Evolutionary conservation across 2,888 invertebrate genomes (phyloP), one percentile per base, ranked within the genome.

Genomic region (Sclerodermus sp.): DNA sequence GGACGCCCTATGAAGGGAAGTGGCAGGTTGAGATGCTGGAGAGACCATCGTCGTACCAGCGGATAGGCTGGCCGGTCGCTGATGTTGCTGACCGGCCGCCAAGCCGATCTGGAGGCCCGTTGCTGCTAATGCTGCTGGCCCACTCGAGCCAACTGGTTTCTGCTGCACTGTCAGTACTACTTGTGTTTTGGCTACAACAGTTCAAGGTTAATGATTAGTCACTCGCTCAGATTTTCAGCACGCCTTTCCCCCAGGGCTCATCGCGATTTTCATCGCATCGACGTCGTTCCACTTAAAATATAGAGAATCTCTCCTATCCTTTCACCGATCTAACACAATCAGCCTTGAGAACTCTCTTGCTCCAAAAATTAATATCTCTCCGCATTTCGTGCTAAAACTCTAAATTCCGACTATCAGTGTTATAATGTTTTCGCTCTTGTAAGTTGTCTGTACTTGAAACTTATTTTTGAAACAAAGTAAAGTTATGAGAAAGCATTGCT

Each of bases 161-260:
- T 87, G 85, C 71, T 87, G 87, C 14, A 88, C 87, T 47, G 87
- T 87, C 73, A 88, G 78, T 66, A 86, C 84, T 65, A 88, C 88
- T 79, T 87, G 85, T 47, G 83, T 82, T 51, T 84, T 85, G 55
- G 87, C 88, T 88, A 76, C 31, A 80, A 81, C 58, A 62, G 61
- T 64, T 62, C 59, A 68, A 64, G 57, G 60, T 47, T 62, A 48
- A 42, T 31, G 54, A 63, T 67, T 58, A 64, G 61, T 66, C 67
- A 64, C 53, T 34, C 12, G 34, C 58, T 32, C 48, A 31, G 47
- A 52, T 60, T 53, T 66, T 60, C 54, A 61, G 34, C 12, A 12
- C 34, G 10, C 34, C 34, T 34, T 34, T 34, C 34, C 4, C 13
- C 3, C 34, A 3, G 4, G 23, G 23, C 23, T 8, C 23, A 23